Evolutionary conservation across 2,797 vertebrate species (phyloP).

Genomic region (Pterois miles): DNA sequence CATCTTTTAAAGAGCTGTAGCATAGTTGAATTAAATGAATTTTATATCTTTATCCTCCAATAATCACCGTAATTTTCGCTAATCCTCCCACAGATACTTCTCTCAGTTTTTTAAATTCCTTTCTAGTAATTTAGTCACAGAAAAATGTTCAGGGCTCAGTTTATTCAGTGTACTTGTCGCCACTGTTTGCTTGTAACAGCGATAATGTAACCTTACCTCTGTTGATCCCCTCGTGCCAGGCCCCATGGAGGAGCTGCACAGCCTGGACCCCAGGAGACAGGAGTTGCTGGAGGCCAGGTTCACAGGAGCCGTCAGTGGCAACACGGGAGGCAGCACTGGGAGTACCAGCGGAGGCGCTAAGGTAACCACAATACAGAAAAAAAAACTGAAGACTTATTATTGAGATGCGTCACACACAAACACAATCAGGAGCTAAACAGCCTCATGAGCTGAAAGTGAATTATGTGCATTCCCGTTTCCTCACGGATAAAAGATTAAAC

Average conservation of each 20-base stretch:
- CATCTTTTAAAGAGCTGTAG: constrained; percentile 42
- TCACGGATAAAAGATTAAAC: background rate
- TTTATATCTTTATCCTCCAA: constrained; percentile 58
- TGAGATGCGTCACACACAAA: constrained; percentile 4
- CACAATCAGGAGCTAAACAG: background rate
- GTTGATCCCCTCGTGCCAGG: constrained; percentile 69
- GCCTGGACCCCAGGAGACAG: constrained; percentile 97
- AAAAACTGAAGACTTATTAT: constrained; percentile 3
- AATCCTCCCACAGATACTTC: constrained; percentile 44
- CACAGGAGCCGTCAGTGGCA: constrained; percentile 96
- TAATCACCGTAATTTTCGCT: constrained; percentile 48
- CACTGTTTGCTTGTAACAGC: background rate
- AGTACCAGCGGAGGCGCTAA: constrained; percentile 97
- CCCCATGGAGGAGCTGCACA: constrained; percentile 99
- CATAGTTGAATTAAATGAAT: constrained; percentile 35
- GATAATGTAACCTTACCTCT: constrained; percentile 12
- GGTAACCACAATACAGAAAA: constrained; percentile 81
- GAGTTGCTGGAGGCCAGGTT: constrained; percentile 98
- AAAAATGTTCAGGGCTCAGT: background rate
- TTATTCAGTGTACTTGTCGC: background rate
- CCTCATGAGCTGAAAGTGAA: background rate
- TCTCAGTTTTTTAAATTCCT: constrained; percentile 34
- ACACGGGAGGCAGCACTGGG: constrained; percentile 95
- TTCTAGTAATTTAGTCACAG: background rate
- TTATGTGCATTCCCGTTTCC: background rate